Base-by-base conservation (phyloP, 2,888 invertebrate species). In the Cerceris rybyensis region DNA sequence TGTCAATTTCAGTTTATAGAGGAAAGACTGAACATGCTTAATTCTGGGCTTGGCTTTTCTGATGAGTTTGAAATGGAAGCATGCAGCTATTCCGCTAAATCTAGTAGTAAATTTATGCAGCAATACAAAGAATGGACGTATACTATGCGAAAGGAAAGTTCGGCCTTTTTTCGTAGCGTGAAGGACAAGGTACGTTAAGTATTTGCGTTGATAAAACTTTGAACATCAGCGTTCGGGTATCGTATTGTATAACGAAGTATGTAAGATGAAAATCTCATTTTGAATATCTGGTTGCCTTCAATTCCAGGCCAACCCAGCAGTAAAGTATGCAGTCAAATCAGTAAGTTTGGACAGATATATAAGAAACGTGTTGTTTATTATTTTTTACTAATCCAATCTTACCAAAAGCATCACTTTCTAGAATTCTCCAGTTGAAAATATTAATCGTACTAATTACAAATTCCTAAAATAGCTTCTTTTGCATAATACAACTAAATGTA, bases 41-140 rank as follows among this genome's bases (percentile, higher is more conserved):
- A 98, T 92, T 96, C 96, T n/a, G 98, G 99, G 0, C 94, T 96
- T 74, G 98, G 98, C 0, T 98, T 98, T 91, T 96, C 96, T 49
- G 99, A 99, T 92, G 98, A 98, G 90, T 99, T 99, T 93, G 99
- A 99, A 93, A 94, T 96, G 90, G 98, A 99, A 93, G 96, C 95
- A 73, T 96, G 94, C 92, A 94, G 94, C 81, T 95, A 95, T 90
- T 94, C 95, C 6, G 95, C 95, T 82, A 95, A 95, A 88, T 94
- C 94, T 54, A 93, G 94, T 83, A 94, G 94, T 57, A 94, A 94
- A 91, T 92, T 95, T 81, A 94, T 95, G 91, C 95, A 95, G 80
- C 95, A 96, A 80, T 97, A 96, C 92, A 95, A 95, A 85, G 98
- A 98, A 87, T 97, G 97, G 97, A 94, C 96, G 9, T 94, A 95